Conservation (phyloP, 2,113 vertebrate species). For the Trogon surrucura region DNA sequence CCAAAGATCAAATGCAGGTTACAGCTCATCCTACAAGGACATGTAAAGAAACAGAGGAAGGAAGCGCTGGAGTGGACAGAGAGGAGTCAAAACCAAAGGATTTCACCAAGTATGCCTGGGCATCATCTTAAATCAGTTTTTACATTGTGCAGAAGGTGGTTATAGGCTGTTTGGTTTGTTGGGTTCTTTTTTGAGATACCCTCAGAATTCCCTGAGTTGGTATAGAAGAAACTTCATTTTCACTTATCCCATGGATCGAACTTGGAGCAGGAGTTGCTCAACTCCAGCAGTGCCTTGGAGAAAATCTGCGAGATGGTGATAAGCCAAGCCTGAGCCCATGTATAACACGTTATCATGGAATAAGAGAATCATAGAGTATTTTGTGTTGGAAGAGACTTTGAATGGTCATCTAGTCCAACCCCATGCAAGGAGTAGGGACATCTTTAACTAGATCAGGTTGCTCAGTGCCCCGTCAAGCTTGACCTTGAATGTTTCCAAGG, state of each 20-base stretch:
- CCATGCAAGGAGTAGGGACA: background rate
- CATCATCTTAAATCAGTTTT: background rate
- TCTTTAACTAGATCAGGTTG: background rate
- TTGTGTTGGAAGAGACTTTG: background rate
- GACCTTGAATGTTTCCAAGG: background rate
- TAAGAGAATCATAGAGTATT: background rate
- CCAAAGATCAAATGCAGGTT: background rate
- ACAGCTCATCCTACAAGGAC: background rate
- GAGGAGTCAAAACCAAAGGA: background rate
- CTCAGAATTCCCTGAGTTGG: background rate
- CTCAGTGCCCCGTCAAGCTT: background rate
- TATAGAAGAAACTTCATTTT: background rate
- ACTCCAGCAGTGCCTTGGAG: background rate
- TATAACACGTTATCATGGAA: background rate
- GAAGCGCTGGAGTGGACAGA: background rate
- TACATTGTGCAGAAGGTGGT: background rate
- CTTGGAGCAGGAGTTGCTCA: background rate
- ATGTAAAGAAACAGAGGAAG: background rate
- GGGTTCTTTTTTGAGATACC: background rate
- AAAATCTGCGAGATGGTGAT: background rate
- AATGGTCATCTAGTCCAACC: background rate
- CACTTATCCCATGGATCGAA: background rate
- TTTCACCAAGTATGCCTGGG: background rate
- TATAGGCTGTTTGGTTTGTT: background rate
- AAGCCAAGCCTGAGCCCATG: rapidly evolving